phyloP scores from a whole-genome alignment of 2,113 vertebrate species.

The Tringa solitaria region DNA sequence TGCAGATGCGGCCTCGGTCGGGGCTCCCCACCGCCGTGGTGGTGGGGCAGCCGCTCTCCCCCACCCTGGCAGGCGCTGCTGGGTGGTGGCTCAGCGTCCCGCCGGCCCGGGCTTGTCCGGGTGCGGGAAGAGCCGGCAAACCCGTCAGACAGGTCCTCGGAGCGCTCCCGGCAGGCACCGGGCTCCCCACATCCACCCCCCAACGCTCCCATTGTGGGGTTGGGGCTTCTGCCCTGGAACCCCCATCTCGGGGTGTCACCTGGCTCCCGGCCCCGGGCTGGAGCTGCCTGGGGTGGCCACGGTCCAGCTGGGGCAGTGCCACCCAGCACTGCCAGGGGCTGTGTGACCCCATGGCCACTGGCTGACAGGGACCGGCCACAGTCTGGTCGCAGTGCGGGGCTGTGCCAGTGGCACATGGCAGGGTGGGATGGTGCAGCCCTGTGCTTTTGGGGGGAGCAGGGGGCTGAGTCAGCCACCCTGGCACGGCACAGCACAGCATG shows the following conservation, averaged over 20 bases:
- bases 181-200: neutral
- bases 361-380: fast-evolving
- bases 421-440: neutral
- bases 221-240: neutral
- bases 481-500: neutral
- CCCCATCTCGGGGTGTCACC: neutral
- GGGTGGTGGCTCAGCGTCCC: constrained; percentile 26
- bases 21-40: neutral
- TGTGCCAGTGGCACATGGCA: neutral
- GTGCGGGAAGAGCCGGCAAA: constrained; percentile 13
- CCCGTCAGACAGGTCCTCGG: neutral
- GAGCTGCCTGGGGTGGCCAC: too few species aligned
- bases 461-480: fast-evolving
- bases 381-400: fast-evolving
- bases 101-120: constrained; percentile 48
- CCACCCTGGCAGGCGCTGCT: neutral
- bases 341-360: fast-evolving
- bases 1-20: fast-evolving
- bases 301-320: too few species aligned
- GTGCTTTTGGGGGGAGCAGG: too few species aligned
- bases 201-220: neutral
- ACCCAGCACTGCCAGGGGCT: neutral
- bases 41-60: neutral
- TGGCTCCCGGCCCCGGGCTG: neutral
- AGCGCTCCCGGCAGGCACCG: neutral